phyloP scores from a whole-genome alignment of 1,140 invertebrate species.

The Potamilus streckersoni region DNA sequence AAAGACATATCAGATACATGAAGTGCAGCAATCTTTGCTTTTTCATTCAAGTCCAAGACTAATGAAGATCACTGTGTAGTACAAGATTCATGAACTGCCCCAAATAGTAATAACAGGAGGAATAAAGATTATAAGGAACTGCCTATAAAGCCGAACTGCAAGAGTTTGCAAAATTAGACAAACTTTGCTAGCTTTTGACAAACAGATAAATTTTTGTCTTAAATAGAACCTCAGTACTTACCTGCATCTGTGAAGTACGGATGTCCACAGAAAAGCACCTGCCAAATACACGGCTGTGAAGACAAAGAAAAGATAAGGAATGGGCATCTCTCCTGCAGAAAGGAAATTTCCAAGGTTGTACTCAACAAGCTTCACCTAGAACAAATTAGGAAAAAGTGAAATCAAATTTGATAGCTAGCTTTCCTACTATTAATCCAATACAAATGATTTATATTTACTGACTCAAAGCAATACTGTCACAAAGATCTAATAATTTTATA shows the following conservation, averaged over 20 bases:
- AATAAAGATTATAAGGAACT: neutral
- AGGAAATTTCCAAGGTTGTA: slow-evolving; percentile 89
- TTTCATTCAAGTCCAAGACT: too few species aligned
- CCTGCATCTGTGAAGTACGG: slow-evolving; percentile 83
- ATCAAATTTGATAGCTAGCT: neutral
- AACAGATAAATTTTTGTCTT: too few species aligned
- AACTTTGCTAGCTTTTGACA: too few species aligned
- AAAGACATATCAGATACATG: too few species aligned
- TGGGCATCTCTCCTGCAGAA: slow-evolving; percentile 97
- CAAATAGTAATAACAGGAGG: neutral
- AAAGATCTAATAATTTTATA: neutral
- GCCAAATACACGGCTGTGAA: slow-evolving; percentile 92
- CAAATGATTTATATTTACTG: neutral
- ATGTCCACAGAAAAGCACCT: slow-evolving; percentile 91
- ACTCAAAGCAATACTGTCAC: neutral
- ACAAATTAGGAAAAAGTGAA: slow-evolving; percentile 2
- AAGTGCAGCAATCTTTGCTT: too few species aligned
- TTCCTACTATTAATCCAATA: neutral
- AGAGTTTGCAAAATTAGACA: neutral
- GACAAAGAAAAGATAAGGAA: slow-evolving; percentile 91
- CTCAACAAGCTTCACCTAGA: slow-evolving; percentile 74
- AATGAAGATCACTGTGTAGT: neutral
- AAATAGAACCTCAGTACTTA: slow-evolving; percentile 16
- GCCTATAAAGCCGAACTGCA: neutral
- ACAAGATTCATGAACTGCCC: neutral